These are phyloP conservation scores for Caracal caracal DNA, from an alignment of 2,113 vertebrate genomes.

Conservation along the genomic window DNA sequence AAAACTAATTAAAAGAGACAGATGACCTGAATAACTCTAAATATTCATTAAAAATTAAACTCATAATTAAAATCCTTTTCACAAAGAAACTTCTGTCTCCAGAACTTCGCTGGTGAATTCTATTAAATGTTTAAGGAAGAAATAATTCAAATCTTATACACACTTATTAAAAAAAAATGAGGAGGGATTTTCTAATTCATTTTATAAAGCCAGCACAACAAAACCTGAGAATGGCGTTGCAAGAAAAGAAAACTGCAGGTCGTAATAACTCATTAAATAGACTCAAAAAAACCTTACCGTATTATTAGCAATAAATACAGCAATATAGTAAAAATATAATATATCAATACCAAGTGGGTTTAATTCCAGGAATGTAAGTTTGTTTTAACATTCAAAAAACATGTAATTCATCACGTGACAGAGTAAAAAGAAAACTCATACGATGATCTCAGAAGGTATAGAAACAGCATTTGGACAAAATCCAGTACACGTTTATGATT, in stretches of 20 bases:
- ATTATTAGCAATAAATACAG: not conserved
- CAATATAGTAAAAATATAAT: not conserved
- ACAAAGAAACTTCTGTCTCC: not conserved
- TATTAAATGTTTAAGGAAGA: not conserved
- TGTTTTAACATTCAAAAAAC: not conserved
- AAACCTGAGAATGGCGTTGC: not conserved
- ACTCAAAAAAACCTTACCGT: not conserved
- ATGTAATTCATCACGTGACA: not conserved
- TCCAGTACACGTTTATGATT: not conserved
- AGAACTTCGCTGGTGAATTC: not conserved
- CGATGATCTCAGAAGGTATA: not conserved
- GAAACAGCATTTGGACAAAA: not conserved
- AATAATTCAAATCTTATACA: not conserved
- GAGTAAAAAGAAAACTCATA: not conserved
- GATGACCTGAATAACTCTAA: conserved; percentile 13
- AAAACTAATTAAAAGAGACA: conserved; percentile 21
- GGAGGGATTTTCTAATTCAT: not conserved
- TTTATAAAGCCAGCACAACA: not conserved
- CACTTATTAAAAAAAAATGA: not conserved
- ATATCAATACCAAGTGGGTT: not conserved
- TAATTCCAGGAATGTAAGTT: not conserved
- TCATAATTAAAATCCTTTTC: conserved; percentile 29
- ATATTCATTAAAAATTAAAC: conserved; percentile 38
- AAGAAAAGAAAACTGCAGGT: not conserved
- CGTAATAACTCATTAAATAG: not conserved